Evolutionary conservation across 2,113 vertebrate species (phyloP).

Genomic region (Paramisgurnus dabryanus): DNA sequence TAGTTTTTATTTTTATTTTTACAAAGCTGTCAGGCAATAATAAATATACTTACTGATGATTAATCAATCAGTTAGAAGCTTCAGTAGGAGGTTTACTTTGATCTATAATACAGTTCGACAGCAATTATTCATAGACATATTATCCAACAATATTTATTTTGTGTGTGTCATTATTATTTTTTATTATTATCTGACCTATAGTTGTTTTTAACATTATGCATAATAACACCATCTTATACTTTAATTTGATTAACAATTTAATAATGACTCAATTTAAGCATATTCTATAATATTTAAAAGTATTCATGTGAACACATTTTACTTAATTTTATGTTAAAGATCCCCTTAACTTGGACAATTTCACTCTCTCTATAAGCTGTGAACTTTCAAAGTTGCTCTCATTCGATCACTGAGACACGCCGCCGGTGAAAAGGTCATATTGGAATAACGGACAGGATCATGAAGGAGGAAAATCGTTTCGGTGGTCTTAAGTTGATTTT

Average conservation of each 20-base stretch:
- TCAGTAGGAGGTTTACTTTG: background rate
- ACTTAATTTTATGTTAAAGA: background rate
- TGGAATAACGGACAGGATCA: background rate
- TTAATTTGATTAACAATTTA: too few relatives aligned
- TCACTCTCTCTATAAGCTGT: too few relatives aligned
- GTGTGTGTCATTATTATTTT: background rate
- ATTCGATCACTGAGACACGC: background rate
- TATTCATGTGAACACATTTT: background rate
- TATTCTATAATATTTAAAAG: background rate
- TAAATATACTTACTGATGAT: background rate
- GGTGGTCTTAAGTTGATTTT: constrained; percentile 6
- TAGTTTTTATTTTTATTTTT: background rate
- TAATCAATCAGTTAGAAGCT: background rate
- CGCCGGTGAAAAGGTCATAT: background rate
- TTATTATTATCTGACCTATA: background rate
- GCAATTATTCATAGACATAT: background rate
- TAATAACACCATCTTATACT: too few relatives aligned
- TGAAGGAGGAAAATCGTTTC: background rate
- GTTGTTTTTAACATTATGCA: too few relatives aligned
- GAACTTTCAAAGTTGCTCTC: too few relatives aligned
- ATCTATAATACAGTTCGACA: background rate
- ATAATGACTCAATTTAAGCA: background rate
- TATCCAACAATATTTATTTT: background rate
- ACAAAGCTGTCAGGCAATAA: background rate
- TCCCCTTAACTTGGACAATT: background rate